Percentiles rank a stretch among this genome's conserved stretches.
Evolutionary conservation across 2,888 invertebrate genomes (phyloP).

Genomic region (Uropetala carovei): DNA sequence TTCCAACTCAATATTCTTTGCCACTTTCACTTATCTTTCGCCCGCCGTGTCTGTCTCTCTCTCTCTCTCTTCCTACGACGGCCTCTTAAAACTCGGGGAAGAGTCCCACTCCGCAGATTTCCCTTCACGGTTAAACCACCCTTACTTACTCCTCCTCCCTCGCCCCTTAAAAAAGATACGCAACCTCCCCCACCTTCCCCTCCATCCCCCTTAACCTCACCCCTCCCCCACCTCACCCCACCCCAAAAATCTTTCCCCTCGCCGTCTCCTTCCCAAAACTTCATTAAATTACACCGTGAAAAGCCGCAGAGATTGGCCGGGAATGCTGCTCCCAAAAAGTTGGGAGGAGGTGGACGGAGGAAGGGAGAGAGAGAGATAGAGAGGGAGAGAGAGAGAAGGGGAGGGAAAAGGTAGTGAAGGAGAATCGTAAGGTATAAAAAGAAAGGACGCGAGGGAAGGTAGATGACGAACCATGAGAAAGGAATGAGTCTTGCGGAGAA

Average conservation of each 20-base stretch:
- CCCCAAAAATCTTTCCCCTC: background rate
- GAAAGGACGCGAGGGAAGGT: too few species aligned
- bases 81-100: too few species aligned
- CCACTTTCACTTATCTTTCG: too few species aligned
- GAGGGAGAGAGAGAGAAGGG: background rate
- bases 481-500: too few species aligned
- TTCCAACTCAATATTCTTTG: too few species aligned
- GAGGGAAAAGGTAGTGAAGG: background rate
- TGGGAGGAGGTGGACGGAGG: background rate
- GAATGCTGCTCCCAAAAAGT: constrained; percentile 25
- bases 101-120: too few species aligned
- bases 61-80: too few species aligned
- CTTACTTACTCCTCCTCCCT: background rate
- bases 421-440: too few species aligned
- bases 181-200: background rate
- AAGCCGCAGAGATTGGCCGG: constrained; percentile 38
- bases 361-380: background rate
- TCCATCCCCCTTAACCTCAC: background rate
- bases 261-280: background rate
- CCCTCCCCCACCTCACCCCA: background rate
- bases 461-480: too few species aligned
- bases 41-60: too few species aligned
- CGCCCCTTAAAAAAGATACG: too few species aligned
- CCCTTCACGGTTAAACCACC: background rate
- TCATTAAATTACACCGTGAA: constrained; percentile 40